Evolutionary conservation across 2,113 vertebrate genomes (phyloP).

Genomic region (Apistogramma diplotaenia): DNA sequence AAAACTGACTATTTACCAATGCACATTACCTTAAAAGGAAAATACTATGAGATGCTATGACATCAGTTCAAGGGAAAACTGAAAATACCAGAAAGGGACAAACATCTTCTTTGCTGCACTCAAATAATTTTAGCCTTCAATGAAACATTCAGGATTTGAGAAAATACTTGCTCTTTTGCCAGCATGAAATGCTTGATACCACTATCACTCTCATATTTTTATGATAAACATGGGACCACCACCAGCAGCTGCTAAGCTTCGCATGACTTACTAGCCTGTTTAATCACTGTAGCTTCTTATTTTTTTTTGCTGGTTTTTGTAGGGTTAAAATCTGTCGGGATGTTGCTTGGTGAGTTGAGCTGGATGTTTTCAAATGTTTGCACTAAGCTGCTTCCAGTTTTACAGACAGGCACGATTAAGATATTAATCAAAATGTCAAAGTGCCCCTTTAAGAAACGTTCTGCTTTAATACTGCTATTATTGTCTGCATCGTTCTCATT

Average conservation of each 20-base stretch:
- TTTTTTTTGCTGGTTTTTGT: not conserved
- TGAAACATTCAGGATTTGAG: not conserved
- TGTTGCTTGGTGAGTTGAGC: not conserved
- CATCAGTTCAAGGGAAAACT: not conserved
- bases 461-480: not conserved
- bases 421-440: not conserved
- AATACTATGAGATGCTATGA: not conserved
- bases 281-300: not conserved
- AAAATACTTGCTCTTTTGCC: not conserved
- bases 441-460: not conserved
- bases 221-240: not conserved
- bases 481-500: not conserved
- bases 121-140: not conserved
- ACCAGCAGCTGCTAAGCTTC: fast-evolving
- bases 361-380: not conserved
- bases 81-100: not conserved
- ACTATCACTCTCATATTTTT: not conserved
- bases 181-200: not conserved
- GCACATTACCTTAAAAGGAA: not conserved
- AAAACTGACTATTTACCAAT: not conserved
- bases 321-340: not conserved
- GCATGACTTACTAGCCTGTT: not conserved
- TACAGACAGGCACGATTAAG: not conserved
- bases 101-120: not conserved
- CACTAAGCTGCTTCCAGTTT: not conserved